A percentile compares a stretch with the other conserved stretches of the same genome.
Conservation (phyloP, 2,113 vertebrate species). For the Scytalopus superciliaris region DNA sequence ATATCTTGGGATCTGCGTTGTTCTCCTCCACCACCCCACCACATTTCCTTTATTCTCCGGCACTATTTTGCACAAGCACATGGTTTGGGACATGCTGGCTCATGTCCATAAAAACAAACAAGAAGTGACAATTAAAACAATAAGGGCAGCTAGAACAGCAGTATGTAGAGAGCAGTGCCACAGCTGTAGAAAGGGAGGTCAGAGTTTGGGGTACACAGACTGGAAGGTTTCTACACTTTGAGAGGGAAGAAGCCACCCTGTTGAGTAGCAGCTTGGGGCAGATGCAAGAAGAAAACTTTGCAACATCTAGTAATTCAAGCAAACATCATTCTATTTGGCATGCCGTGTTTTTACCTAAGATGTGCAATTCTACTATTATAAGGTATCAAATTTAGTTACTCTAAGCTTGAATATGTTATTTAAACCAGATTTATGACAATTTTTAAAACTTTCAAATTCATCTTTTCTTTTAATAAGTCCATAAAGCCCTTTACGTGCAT, state of each 20-base stretch:
- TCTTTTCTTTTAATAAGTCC: background rate
- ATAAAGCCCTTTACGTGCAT: background rate
- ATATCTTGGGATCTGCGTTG: background rate
- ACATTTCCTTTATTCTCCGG: background rate
- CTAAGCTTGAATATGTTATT: background rate
- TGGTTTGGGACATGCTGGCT: background rate
- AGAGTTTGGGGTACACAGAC: conserved; percentile 18
- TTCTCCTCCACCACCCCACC: background rate
- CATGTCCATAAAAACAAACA: conserved; percentile 2
- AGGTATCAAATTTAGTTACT: background rate
- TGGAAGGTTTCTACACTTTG: accelerated
- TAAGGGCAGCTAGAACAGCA: conserved; percentile 45
- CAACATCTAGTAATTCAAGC: background rate
- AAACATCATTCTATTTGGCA: background rate
- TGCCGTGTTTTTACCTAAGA: background rate
- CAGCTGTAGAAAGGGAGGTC: conserved; percentile 68
- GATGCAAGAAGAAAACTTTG: background rate
- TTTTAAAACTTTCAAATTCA: background rate
- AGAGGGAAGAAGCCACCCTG: background rate
- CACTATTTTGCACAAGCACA: background rate
- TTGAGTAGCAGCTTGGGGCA: background rate
- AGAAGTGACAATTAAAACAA: conserved; percentile 9
- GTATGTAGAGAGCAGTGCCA: conserved; percentile 55
- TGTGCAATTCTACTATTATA: background rate
- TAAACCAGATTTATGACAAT: background rate